These are phyloP conservation scores for Ectropis grisescens DNA, from an alignment of 1,140 invertebrate species.

Conservation along the genomic window DNA sequence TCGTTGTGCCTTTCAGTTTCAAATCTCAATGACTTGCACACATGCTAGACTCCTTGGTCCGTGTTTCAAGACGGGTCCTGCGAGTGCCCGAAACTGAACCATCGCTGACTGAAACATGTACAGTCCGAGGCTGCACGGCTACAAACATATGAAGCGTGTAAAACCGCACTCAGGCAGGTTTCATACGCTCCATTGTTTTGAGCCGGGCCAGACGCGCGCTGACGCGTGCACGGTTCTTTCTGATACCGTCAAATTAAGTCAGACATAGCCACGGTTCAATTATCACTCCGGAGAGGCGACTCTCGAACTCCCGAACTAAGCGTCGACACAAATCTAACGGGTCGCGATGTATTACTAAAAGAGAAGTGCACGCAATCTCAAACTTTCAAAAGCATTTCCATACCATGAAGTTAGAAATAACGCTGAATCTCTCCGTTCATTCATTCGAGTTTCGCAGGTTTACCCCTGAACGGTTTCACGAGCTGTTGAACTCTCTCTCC, in stretches of 20 bases:
- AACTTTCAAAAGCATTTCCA: constrained; percentile 28
- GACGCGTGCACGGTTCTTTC: not conserved
- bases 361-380: constrained; percentile 57
- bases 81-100: constrained; percentile 73
- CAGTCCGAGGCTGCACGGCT: constrained; percentile 5
- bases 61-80: constrained; percentile 94
- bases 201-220: not conserved
- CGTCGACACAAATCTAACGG: constrained; percentile 36
- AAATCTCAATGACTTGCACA: constrained; percentile 80
- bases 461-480: constrained; percentile 84
- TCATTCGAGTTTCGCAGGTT: constrained; percentile 75
- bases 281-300: not conserved
- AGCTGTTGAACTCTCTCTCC: constrained; percentile 91
- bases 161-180: not conserved
- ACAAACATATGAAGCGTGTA: no score
- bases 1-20: constrained; percentile 79
- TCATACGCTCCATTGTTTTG: not conserved
- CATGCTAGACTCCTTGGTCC: constrained; percentile 92
- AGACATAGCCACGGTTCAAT: constrained; percentile 1
- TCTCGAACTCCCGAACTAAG: constrained; percentile 17
- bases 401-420: constrained; percentile 31
- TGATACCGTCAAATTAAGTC: constrained; percentile 4
- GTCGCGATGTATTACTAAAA: constrained; percentile 47
- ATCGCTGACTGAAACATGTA: constrained; percentile 63
- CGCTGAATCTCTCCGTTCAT: constrained; percentile 71